These are phyloP conservation scores for Pelobates fuscus DNA, from an alignment of 2,113 vertebrate genomes.

Conservation along the genomic window DNA sequence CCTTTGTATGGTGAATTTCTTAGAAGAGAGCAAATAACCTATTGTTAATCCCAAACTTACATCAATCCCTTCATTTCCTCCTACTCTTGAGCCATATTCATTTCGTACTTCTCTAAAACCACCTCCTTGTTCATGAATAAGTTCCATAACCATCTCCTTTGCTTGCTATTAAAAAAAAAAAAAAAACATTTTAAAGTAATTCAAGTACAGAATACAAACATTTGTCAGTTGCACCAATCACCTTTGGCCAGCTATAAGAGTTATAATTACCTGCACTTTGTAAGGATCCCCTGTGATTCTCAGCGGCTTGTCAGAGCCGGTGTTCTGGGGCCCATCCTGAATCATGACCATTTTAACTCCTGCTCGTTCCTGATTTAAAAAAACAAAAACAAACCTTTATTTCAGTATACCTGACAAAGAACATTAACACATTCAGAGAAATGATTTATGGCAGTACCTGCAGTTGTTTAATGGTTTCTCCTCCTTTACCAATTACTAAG, in stretches of 20 bases:
- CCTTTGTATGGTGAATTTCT: too few relatives aligned
- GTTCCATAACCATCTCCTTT: slow-evolving; percentile 98
- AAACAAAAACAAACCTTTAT: too few relatives aligned
- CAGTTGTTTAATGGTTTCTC: slow-evolving; percentile 96
- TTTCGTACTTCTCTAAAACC: slow-evolving; percentile 95
- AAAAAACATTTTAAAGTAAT: too few relatives aligned
- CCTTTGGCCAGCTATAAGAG: too few relatives aligned
- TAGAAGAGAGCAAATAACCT: too few relatives aligned
- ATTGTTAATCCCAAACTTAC: too few relatives aligned
- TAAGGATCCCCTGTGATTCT: slow-evolving; percentile 97
- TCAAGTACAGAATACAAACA: too few relatives aligned
- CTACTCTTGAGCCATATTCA: slow-evolving; percentile 92
- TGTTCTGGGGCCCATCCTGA: slow-evolving; percentile 97
- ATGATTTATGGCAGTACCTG: slow-evolving; percentile 81
- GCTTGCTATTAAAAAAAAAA: slow-evolving; percentile 82
- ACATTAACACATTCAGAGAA: too few relatives aligned
- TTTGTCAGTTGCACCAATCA: too few relatives aligned
- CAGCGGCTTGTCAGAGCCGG: slow-evolving; percentile 95
- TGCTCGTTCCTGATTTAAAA: slow-evolving; percentile 81
- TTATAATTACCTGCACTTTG: slow-evolving; percentile 97
- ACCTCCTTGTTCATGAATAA: slow-evolving; percentile 95
- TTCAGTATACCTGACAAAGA: too few relatives aligned
- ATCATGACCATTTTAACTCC: slow-evolving; percentile 99
- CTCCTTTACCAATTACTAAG: slow-evolving; percentile 96
- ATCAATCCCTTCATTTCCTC: slow-evolving; percentile 88